Base-by-base conservation (phyloP, 2,888 invertebrate species). In the Epirrhoe tristata region DNA sequence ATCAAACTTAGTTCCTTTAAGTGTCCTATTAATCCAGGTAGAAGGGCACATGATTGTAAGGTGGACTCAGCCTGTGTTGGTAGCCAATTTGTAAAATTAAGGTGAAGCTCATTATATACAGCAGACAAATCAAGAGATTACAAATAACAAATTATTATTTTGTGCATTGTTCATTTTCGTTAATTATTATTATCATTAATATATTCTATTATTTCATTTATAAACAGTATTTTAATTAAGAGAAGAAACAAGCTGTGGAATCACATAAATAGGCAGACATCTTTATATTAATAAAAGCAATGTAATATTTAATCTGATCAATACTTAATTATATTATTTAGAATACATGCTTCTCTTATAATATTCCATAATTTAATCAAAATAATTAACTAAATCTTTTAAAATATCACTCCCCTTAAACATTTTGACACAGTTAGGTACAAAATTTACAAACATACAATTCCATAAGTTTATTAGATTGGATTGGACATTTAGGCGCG, bases 101-200 rank as follows among this genome's bases (percentile, higher is more conserved):
- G 12, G 52, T 17, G 46, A 53, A 63, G 57, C 53, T 16, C 10
- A 46, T 43, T 46, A 53, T 63, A 6, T 58, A 63, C 58, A 63
- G 57, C 57, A 46, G 5, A 63, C 17, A 8, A 36, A 39, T 39
- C 46, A 34, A 34, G 63, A 63, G 57, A 57, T 57, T 57, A 43
- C 51, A 57, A 52, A 31, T 14, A n/a, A 52, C 32, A 56, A 24
- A 56, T 6, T 7, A 31, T 10, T 10, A 39, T 43, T 43, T 43
- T 43, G 16, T 48, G 48, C n/a, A 14, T n/a, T 48, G 48, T 48
- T n/a, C n/a, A 2, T 48, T 7, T 16, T 48, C 6, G 46, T 14
- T 46, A 3, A 14, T n/a, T n/a, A n/a, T n/a, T n/a, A n/a, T n/a
- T n/a, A n/a, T n/a, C n/a, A n/a, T n/a, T n/a, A n/a, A n/a, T n/a